Evolutionary conservation across 2,888 invertebrate species (phyloP), one percentile per base, ranked within the genome.

Genomic region (Hypselothyrea guttata): DNA sequence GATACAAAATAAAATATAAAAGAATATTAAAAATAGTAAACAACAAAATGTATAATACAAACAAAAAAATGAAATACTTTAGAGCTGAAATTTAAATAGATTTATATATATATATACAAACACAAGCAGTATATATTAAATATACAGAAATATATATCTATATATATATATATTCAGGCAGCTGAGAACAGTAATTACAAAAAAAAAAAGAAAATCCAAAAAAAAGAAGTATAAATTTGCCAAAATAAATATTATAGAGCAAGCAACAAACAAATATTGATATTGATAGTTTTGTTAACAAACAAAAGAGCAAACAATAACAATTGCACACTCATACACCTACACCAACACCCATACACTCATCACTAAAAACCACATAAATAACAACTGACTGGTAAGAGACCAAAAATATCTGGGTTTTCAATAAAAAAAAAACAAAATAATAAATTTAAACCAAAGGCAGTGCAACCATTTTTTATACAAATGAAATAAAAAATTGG

Each of bases 381-480:
- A 85, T 72, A 77, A 86, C 86, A 84, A 88, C 79, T 88, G 88
- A 88, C 88, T 88, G 88, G 89, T 77, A 87, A 86, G 87, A 88
- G 89, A 89, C 88, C 88, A 88, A 88, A 88, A 87, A 87, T 86
- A 89, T 88, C 89, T 89, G 88, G 89, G 89, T 89, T 89, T 89
- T 88, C 89, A 89, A 89, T 76, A 84, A 79, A 75, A 79, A 55
- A 56, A 54, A 54, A 51, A 54, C 59, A 40, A 27, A 59, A 71
- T 47, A 57, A 69, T 42, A 53, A 64, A 46, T 44, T 45, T 44
- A 65, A 47, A 46, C 38, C 37, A 62, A 64, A 63, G 47, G 67
- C 68, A 75, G 77, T 69, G 22, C 22, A 63, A 79, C 73, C 86
- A 82, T 78, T 83, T 86, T 86, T 85, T 87, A 75, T 75, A 74